Conservation (phyloP, 2,888 invertebrate species). For the Drosophila lacicola region DNA sequence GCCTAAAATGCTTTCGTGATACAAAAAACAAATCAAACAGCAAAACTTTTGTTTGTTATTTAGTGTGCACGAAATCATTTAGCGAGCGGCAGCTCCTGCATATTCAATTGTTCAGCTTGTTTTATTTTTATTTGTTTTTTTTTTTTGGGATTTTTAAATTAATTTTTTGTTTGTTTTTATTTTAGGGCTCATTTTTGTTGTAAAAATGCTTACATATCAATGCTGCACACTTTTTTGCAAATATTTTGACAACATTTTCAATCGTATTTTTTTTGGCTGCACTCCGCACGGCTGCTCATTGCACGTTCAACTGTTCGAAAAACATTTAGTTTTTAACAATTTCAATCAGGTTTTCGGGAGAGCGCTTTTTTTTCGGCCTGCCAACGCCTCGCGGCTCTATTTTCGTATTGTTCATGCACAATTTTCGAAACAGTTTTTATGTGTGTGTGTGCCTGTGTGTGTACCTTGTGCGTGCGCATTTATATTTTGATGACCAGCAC, state of each 20-base stretch:
- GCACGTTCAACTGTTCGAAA: constrained; percentile 63
- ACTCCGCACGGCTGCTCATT: constrained; percentile 51
- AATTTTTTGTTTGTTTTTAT: background rate
- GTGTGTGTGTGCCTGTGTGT: background rate
- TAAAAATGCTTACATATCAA: constrained; percentile 63
- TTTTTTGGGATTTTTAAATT: background rate
- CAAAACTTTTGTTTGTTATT: constrained; percentile 59
- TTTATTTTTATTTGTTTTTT: constrained; percentile 18
- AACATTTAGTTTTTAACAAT: constrained; percentile 47
- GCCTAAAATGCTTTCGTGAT: constrained; percentile 40
- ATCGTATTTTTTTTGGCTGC: constrained; percentile 22
- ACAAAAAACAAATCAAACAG: constrained; percentile 38
- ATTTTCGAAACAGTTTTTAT: constrained; percentile 70
- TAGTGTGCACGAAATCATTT: constrained; percentile 70
- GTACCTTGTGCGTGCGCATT: constrained; percentile 10
- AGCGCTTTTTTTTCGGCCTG: constrained; percentile 38
- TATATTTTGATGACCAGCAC: constrained; percentile 10
- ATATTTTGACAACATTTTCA: constrained; percentile 48
- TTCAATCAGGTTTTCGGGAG: constrained; percentile 66
- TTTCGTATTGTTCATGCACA: constrained; percentile 62
- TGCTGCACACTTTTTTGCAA: constrained; percentile 42
- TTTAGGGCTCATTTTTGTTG: constrained; percentile 28
- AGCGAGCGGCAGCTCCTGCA: constrained; percentile 35
- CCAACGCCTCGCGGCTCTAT: constrained; percentile 63
- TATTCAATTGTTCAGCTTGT: constrained; percentile 44